Evolutionary conservation across 2,888 invertebrate species (phyloP), one percentile per base, ranked within the genome.

Genomic region (Drosophila mimica): DNA sequence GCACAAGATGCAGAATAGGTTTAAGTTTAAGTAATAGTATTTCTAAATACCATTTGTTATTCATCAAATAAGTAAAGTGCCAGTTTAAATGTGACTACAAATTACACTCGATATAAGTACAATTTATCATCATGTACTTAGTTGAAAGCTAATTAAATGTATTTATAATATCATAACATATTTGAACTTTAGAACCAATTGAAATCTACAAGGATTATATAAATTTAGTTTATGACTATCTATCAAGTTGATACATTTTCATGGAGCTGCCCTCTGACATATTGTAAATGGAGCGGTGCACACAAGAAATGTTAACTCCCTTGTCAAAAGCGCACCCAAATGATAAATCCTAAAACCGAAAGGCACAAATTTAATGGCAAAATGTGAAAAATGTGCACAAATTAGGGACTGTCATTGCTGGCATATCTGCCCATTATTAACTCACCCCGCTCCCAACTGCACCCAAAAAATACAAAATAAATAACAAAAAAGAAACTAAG

Each of bases 351-450:
- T 33, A 40, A 54, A 70, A 58, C 49, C 66, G 60, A 76, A 61
- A 71, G 64, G 57, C 62, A 53, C 64, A 67, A 72, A 70, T 64
- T 54, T 76, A 84, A 84, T 82, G 79, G 66, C 13, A 43, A 59
- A 68, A 70, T 52, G 69, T 89, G 79, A 89, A 79, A 84, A 75
- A 84, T 88, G 59, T 70, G 69, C 40, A 64, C 78, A 71, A 85
- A 83, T 88, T 81, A 72, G 79, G 71, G 43, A 64, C 81, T 87
- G 90, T 70, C 90, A 76, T 79, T 69, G 74, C 70, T 57, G 38
- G 77, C 65, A 82, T 83, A 73, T 80, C 78, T 78, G 63, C 70
- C 72, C 89, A 83, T 85, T 90, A 88, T 83, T 76, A 83, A 81
- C 72, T 28, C 36, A 48, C 40, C 17, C 31, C 52, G 20, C 34